Base-by-base conservation (phyloP, 2,888 invertebrate genomes). In the Drosophila putrida region DNA sequence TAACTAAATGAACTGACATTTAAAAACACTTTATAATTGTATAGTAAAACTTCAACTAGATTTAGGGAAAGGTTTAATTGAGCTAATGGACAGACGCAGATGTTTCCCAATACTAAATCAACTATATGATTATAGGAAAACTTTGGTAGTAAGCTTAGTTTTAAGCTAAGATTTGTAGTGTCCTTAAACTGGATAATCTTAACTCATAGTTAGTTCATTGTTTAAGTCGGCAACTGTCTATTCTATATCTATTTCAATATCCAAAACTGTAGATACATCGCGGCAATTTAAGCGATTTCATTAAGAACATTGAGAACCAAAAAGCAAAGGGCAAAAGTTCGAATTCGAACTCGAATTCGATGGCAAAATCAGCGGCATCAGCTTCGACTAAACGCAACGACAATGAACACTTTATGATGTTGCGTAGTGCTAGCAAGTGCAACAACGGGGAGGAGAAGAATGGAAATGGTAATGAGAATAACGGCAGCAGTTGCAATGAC, bases 271-370 rank as follows among this genome's bases (percentile, higher is more conserved):
- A 92, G 93, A 89, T 93, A 70, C 92, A 92, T 84, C 91, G 92
- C 36, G 93, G 93, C 71, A 92, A 91, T 85, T 88, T 93, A 65
- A 89, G 83, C 59, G 91, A 92, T 79, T 88, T 92, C 49, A 77
- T 91, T 25, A 92, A 91, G 80, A 92, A 92, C 81, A 86, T 92
- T 69, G 92, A 92, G 78, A 93, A 93, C 63, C 90, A 87, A 61
- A 90, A 90, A 67, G 75, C 86, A 33, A 89, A 85, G 57, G 27
- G 57, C 44, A 78, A 80, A 27, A 60, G 4, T 11, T 57, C 51
- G n/a, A 55, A 54, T 39, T n/a, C n/a, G n/a, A 60, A 4, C 9
- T 57, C 51, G n/a, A 55, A 54, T 11, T 57, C 51, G 15, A 55
- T 50, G 36, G 63, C 39, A n/a, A 71, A 54, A 25, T 50, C 66